Evolutionary conservation across 2,113 vertebrate species (phyloP).

Genomic region (Todiramphus saurophagus): DNA sequence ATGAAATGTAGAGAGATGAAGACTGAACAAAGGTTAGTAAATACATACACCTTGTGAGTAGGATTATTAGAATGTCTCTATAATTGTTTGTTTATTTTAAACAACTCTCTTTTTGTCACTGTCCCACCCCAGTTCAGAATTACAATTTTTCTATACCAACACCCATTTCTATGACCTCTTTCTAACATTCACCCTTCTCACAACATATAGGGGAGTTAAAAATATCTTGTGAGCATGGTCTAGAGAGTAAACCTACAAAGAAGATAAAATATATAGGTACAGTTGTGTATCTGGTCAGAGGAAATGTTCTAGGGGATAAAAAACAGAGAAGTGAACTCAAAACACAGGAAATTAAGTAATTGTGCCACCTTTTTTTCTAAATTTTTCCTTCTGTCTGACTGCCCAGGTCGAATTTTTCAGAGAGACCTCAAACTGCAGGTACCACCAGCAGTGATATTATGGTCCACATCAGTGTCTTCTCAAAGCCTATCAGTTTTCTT

Average conservation of each 20-base stretch:
- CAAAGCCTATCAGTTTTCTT: background rate
- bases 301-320: background rate
- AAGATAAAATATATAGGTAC: background rate
- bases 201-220: too few species aligned
- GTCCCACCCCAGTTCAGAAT: too few species aligned
- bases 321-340: background rate
- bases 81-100: too few species aligned
- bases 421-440: background rate
- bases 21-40: background rate
- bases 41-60: too few species aligned
- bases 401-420: background rate
- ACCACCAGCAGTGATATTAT: background rate
- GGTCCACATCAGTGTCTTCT: background rate
- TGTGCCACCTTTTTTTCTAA: background rate
- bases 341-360: background rate
- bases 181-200: too few species aligned
- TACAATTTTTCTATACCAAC: too few species aligned
- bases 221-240: background rate
- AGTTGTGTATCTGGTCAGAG: background rate
- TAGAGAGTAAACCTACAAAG: background rate
- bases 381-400: background rate
- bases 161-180: too few species aligned
- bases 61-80: too few species aligned
- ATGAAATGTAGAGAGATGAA: background rate
- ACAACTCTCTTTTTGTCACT: too few species aligned